Evolutionary conservation across 2,113 vertebrate species (phyloP).

Genomic region (Chaenogobius annularis): DNA sequence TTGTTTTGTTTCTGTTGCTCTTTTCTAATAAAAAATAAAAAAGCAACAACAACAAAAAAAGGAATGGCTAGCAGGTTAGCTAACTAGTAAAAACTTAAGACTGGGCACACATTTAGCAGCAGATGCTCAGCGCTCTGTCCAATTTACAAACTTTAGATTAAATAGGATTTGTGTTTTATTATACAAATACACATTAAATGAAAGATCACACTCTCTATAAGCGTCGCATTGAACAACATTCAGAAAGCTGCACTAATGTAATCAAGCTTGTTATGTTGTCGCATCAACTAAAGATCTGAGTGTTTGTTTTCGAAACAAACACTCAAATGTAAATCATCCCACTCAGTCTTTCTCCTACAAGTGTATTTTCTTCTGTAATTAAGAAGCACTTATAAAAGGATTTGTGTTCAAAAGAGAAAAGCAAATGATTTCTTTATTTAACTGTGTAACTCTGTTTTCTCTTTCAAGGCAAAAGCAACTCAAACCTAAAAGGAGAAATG

Average conservation of each 20-base stretch:
- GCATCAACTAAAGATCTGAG: not conserved
- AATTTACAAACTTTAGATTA: not conserved
- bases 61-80: no score
- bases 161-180: not conserved
- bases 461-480: not conserved
- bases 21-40: no score
- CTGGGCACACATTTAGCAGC: no score
- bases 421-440: not conserved
- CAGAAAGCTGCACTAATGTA: not conserved
- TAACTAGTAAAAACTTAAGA: no score
- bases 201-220: not conserved
- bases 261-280: not conserved
- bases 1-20: no score
- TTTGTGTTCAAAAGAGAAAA: not conserved
- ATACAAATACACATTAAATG: not conserved
- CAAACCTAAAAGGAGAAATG: not conserved
- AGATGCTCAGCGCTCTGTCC: not conserved
- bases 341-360: not conserved
- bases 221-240: not conserved
- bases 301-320: slow-evolving; percentile 2
- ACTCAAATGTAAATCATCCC: not conserved
- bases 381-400: not conserved
- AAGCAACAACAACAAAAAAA: no score
- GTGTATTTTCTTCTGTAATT: not conserved
- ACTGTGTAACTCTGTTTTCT: not conserved